Percentiles rank a stretch among this genome's conserved stretches.
Evolutionary conservation across 2,113 vertebrate species (phyloP).

Genomic region (Zingel zingel): DNA sequence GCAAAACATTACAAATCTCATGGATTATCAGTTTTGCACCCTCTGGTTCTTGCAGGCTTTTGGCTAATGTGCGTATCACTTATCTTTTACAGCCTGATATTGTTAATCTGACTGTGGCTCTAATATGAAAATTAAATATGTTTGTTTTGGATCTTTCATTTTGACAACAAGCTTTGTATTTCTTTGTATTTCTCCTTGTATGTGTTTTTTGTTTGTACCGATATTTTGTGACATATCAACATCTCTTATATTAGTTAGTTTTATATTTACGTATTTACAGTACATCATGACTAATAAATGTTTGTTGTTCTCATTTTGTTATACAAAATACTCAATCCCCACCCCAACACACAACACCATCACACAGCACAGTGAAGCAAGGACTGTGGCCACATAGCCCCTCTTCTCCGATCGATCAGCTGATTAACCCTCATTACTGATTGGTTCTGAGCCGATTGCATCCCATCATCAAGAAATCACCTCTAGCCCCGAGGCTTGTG

Average conservation of each 20-base stretch:
- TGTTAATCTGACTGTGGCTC: slow-evolving; percentile 45
- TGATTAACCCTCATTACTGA: slow-evolving; percentile 94
- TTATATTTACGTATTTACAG: neutral
- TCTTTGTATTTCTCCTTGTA: neutral
- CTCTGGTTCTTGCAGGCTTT: slow-evolving; percentile 34
- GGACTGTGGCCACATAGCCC: slow-evolving; percentile 50
- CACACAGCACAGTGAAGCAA: slow-evolving; percentile 71
- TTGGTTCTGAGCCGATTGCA: slow-evolving; percentile 90
- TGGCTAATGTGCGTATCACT: slow-evolving; percentile 38
- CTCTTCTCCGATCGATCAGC: slow-evolving; percentile 87
- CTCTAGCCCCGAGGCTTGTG: slow-evolving; percentile 81
- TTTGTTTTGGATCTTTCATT: slow-evolving; percentile 24
- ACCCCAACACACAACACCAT: neutral
- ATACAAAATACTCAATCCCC: neutral
- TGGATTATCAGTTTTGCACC: slow-evolving; percentile 34
- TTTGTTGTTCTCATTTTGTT: slow-evolving; percentile 9
- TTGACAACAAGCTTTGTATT: neutral
- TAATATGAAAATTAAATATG: slow-evolving; percentile 39
- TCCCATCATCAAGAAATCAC: slow-evolving; percentile 88
- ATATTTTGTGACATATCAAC: neutral
- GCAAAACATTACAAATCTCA: slow-evolving; percentile 17
- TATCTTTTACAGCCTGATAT: slow-evolving; percentile 41
- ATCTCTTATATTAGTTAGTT: neutral
- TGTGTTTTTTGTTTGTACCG: neutral
- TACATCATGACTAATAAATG: neutral